These are phyloP conservation scores for Limonius californicus DNA, from an alignment of 1,140 invertebrate genomes.

Conservation along the genomic window DNA sequence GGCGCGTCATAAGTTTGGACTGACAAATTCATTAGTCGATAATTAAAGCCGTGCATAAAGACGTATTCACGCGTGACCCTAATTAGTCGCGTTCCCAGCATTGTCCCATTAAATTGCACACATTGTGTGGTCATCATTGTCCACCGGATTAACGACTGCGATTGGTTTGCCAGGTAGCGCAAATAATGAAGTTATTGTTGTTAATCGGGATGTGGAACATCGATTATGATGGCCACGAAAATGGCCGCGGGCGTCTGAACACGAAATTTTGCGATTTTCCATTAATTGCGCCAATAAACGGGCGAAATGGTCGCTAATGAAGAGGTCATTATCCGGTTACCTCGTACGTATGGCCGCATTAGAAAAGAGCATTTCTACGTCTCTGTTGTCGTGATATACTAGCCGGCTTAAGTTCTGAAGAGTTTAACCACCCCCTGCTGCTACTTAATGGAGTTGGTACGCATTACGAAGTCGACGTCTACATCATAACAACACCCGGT, in stretches of 20 bases:
- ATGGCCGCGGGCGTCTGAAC: too few relatives aligned
- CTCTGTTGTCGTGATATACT: conserved; percentile 17
- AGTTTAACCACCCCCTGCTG: conserved; percentile 26
- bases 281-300: background rate
- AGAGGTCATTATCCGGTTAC: background rate
- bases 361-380: background rate
- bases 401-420: conserved; percentile 17
- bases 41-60: conserved; percentile 31
- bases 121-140: conserved; percentile 1
- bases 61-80: conserved; percentile 24
- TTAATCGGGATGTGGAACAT: background rate
- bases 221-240: conserved; percentile 5
- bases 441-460: conserved; percentile 24
- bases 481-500: conserved; percentile 6
- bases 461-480: conserved; percentile 3
- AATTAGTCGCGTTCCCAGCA: conserved; percentile 10
- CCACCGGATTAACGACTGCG: background rate
- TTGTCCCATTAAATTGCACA: conserved; percentile 8
- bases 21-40: background rate
- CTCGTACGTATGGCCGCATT: background rate
- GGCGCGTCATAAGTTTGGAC: background rate
- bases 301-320: background rate
- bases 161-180: conserved; percentile 5
- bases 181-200: conserved; percentile 10
- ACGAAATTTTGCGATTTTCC: too few relatives aligned